phyloP scores from a whole-genome alignment of 2,888 invertebrate genomes.

The Strigamia maritima region DNA sequence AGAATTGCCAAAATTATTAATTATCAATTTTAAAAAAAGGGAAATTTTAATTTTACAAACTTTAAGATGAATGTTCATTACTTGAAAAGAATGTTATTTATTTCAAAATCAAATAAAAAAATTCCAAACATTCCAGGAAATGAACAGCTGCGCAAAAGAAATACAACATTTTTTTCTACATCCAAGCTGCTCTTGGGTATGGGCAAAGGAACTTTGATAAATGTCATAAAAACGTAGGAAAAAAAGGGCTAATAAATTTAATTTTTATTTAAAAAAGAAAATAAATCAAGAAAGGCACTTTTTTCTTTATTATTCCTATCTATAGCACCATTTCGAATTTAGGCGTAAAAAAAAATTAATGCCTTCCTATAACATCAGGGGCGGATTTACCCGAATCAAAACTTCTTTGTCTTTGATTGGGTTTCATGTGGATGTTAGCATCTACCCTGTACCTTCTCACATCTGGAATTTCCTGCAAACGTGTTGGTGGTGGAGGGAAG shows the following conservation, averaged over 20 bases:
- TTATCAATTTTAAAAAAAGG: not conserved
- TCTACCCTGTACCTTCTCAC: conserved; percentile 58
- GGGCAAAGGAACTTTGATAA: not conserved
- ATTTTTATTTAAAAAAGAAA: not conserved
- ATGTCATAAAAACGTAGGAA: not conserved
- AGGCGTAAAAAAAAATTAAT: conserved; percentile 6
- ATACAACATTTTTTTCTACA: not conserved
- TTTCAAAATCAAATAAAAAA: not conserved
- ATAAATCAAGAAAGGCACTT: not conserved
- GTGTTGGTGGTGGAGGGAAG: conserved; percentile 38
- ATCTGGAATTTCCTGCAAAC: not conserved
- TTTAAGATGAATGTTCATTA: not conserved
- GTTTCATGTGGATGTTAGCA: conserved; percentile 56
- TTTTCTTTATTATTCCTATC: not conserved
- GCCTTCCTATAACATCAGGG: conserved; percentile 73
- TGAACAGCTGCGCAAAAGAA: not conserved
- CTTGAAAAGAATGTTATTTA: conserved; percentile 13
- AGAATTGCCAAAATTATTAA: not conserved
- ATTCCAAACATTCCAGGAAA: conserved; percentile 14
- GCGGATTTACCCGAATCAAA: conserved; percentile 79
- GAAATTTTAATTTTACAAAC: not conserved
- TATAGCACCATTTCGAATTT: not conserved
- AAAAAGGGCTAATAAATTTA: not conserved
- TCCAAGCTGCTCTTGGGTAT: conserved; percentile 8
- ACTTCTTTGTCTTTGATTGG: conserved; percentile 38